Base-by-base conservation (phyloP, 1,140 invertebrate species). In the Pectinophora gossypiella region DNA sequence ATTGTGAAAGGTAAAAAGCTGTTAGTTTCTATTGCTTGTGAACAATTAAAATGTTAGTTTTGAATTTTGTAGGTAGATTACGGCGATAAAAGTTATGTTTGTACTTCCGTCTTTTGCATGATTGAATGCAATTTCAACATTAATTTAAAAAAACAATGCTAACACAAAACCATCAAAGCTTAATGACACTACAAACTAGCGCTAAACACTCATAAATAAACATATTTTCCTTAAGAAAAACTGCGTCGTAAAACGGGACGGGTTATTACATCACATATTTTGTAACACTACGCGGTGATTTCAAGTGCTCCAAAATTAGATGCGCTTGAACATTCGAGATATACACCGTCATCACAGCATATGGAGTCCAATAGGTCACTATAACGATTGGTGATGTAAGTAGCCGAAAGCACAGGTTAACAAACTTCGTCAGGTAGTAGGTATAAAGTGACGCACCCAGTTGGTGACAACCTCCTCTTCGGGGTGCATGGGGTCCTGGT, bases 401-500 rank as follows among this genome's bases (percentile, higher is more conserved):
- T n/a, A n/a, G n/a, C 4, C 13, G 7, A 22, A n/a, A 52, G 18
- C 44, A 53, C 19, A 38, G 44, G 19, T 18, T 10, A 4, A 38
- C 35, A 15, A 13, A 38, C 23, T n/a, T n/a, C 12, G 23, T 27
- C 12, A 6, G n/a, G 35, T 9, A 9, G 13, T 2, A 15, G 36
- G 4, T 13, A 15, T 7, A 18, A 85, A 16, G 15, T 7, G 15
- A 85, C 83, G 79, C 78, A 87, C 83, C 83, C 83, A 86, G 68
- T 85, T 85, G 44, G 72, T 72, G 72, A 85, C 79, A 51, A 78
- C 74, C 69, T 86, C 83, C 19, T 86, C 83, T 32, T 86, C 83
- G 49, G 72, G 83, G 71, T 86, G 83, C 68, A 78, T 85, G 21
- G 83, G 81, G 56, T 86, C 83, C 72, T 86, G 83, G 73, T 86